Base-by-base conservation (phyloP, 1,140 invertebrate species). In the Tyrophagus putrescentiae region DNA sequence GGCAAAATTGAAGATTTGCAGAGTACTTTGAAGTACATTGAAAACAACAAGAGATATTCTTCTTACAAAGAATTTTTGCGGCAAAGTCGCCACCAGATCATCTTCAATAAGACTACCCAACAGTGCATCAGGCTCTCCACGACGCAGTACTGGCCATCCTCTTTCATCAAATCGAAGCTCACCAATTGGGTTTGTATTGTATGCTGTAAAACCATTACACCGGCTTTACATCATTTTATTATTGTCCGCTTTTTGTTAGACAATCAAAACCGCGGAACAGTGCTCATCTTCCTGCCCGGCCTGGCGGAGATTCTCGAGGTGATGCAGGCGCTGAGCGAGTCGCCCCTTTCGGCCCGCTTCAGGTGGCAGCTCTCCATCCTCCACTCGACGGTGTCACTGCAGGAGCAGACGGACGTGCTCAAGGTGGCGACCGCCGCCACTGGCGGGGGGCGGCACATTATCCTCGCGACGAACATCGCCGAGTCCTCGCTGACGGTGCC, bases 401-500 rank as follows among this genome's bases (percentile, higher is more conserved):
- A 77, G 16, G 80, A 85, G 65, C 87, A 91, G 66, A 74, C 75
- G 13, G 72, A 74, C 42, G 82, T 84, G 21, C 91, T 90, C 69
- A 65, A 73, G 13, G 67, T 70, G 11, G 68, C 79, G 3, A 74
- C 76, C 23, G 45, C 64, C 0, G 77, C 78, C 1, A n/a, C n/a
- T n/a, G n/a, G n/a, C n/a, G n/a, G n/a, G n/a, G 70, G 74, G 33
- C 74, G 87, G 48, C 95, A 94, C 65, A 79, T 93, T 62, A 95
- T 98, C 68, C 74, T 98, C 1, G 78, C 90, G 0, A 98, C 94
- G 6, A 94, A 97, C 72, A 93, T 98, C 65, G 91, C 92, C 0
- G 95, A 98, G 73, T 95, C 88, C 70, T 93, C 91, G 27, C 85
- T 98, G 50, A 98, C 93, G 4, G 87, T 98, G 31, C 81, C 85